Percentiles rank a stretch among this genome's conserved stretches.
Conservation (phyloP, 2,797 vertebrate species). For the Squalus acanthias region DNA sequence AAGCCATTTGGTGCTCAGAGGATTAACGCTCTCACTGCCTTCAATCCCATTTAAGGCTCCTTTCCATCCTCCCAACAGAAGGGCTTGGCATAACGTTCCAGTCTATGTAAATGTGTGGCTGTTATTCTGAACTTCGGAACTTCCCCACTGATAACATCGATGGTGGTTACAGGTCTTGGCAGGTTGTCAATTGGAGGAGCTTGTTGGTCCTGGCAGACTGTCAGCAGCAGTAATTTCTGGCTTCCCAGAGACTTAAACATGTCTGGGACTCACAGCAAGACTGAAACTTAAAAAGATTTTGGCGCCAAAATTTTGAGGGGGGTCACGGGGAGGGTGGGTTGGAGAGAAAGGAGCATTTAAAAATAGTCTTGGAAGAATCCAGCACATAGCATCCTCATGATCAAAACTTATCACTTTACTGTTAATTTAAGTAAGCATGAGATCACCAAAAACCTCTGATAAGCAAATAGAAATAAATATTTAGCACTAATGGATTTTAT, state of each 20-base stretch:
- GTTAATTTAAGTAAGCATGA: not conserved
- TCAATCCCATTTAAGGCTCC: not conserved
- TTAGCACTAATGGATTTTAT: not conserved
- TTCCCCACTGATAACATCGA: not conserved
- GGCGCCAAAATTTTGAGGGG: not conserved
- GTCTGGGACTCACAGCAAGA: not conserved
- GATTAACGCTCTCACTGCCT: not conserved
- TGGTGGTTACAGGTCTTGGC: constrained; percentile 16
- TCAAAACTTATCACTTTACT: not conserved
- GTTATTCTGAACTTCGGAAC: constrained; percentile 34
- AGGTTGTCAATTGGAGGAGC: not conserved
- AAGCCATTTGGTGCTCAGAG: not conserved
- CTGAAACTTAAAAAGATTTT: not conserved
- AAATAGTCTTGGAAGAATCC: not conserved
- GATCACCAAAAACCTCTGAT: not conserved
- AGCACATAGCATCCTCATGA: not conserved
- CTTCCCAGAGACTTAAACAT: constrained; percentile 2
- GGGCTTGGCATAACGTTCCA: not conserved
- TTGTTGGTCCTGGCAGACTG: constrained; percentile 1
- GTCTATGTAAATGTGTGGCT: not conserved
- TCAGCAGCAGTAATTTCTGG: not conserved
- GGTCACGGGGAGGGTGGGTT: not conserved
- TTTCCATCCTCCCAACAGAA: not conserved
- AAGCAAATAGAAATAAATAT: not conserved
- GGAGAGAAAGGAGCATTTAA: not conserved